phyloP scores from a whole-genome alignment of 1,140 invertebrate genomes.

The Arion vulgaris region DNA sequence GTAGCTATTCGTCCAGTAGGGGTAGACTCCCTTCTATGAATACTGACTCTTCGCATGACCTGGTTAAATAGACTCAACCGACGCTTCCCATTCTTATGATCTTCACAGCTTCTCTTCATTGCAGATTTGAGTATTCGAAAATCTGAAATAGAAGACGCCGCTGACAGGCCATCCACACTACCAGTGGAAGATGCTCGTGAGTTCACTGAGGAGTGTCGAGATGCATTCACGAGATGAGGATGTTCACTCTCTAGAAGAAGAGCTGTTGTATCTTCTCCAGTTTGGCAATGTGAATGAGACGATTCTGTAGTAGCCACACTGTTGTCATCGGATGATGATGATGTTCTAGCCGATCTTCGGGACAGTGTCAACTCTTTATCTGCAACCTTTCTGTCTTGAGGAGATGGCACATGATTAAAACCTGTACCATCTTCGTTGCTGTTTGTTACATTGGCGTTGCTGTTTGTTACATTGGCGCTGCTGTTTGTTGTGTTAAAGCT shows the following conservation, averaged over 20 bases:
- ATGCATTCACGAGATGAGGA: neutral
- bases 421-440: too few species aligned
- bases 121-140: constrained; percentile 26
- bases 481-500: neutral
- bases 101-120: constrained; percentile 19
- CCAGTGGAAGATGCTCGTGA: neutral
- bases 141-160: neutral
- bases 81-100: neutral
- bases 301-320: neutral
- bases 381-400: neutral
- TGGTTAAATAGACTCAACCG: constrained; percentile 34
- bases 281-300: neutral
- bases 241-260: neutral
- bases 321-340: neutral
- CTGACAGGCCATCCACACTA: neutral
- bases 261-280: neutral
- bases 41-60: constrained; percentile 40
- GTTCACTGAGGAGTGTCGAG: neutral
- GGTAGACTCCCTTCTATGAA: constrained; percentile 41
- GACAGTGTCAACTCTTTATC: neutral
- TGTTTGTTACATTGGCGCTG: too few species aligned
- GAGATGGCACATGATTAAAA: neutral
- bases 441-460: neutral
- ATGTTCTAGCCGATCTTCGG: neutral
- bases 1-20: constrained; percentile 35